A percentile compares a stretch with the other conserved stretches of the same genome.
These are phyloP conservation scores for Aphidius gifuensis DNA, from an alignment of 1,140 invertebrate genomes.

Conservation along the genomic window DNA sequence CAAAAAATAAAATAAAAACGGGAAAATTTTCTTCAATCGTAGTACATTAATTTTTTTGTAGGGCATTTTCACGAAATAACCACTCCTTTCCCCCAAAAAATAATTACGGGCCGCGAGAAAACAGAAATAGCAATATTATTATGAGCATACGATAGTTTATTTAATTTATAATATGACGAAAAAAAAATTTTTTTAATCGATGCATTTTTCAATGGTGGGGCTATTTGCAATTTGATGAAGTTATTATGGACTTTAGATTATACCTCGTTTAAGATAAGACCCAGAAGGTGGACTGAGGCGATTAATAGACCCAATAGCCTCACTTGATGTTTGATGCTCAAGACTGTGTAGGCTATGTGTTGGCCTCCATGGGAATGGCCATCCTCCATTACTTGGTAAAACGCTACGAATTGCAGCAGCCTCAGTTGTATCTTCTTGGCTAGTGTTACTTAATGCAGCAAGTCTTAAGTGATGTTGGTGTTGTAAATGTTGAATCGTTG, in stretches of 20 bases:
- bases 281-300: conserved; percentile 50
- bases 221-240: too few relatives aligned
- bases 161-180: too few relatives aligned
- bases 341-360: conserved; percentile 46
- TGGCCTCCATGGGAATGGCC: conserved; percentile 54
- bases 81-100: too few relatives aligned
- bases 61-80: too few relatives aligned
- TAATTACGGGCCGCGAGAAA: too few relatives aligned
- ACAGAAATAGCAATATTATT: too few relatives aligned
- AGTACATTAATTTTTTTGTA: too few relatives aligned
- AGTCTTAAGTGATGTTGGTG: conserved; percentile 48
- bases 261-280: conserved; percentile 51
- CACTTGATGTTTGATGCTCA: conserved; percentile 48
- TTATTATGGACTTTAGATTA: neutral
- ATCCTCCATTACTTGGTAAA: conserved; percentile 41
- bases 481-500: conserved; percentile 48
- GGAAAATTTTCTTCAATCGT: too few relatives aligned
- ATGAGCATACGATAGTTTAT: too few relatives aligned
- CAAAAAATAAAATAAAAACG: too few relatives aligned
- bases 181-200: too few relatives aligned
- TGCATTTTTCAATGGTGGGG: too few relatives aligned
- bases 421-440: conserved; percentile 45
- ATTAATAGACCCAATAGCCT: conserved; percentile 43
- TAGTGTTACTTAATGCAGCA: conserved; percentile 42
- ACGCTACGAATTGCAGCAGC: conserved; percentile 47